Conservation (phyloP, 2,797 vertebrate species). For the Hydrophis major region DNA sequence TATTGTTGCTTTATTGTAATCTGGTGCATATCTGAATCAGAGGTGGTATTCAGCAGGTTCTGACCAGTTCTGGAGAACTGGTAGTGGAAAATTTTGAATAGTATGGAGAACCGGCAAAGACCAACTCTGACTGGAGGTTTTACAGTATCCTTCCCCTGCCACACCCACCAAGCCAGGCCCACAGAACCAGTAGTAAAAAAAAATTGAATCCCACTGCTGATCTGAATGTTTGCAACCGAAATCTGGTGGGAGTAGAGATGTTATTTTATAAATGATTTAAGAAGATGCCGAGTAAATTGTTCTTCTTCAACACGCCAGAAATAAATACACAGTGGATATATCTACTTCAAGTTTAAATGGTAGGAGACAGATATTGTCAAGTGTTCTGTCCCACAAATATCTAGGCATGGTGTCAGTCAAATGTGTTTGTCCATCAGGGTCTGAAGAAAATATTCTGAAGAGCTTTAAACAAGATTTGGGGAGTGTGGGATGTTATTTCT, state of each 20-base stretch:
- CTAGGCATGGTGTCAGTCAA: constrained; percentile 54
- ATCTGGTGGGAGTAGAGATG: neutral
- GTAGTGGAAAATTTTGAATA: too few species aligned
- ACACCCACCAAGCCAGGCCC: too few species aligned
- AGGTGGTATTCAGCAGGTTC: too few species aligned
- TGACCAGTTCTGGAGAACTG: too few species aligned
- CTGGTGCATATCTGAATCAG: neutral
- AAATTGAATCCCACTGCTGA: too few species aligned
- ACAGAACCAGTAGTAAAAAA: too few species aligned
- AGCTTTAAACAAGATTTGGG: constrained; percentile 57
- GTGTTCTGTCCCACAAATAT: constrained; percentile 43
- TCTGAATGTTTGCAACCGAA: neutral
- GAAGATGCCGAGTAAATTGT: neutral
- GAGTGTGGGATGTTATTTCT: constrained; percentile 51
- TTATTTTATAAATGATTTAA: neutral
- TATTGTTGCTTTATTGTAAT: neutral
- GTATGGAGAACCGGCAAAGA: too few species aligned
- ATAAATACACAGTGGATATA: constrained; percentile 13
- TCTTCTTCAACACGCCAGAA: neutral
- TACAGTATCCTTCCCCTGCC: too few species aligned
- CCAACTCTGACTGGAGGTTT: too few species aligned
- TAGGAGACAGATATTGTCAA: constrained; percentile 45
- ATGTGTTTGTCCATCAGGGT: constrained; percentile 57
- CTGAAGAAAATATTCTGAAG: constrained; percentile 44
- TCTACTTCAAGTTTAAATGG: constrained; percentile 18